Evolutionary conservation across 2,113 vertebrate species (phyloP), one percentile per base, ranked within the genome.

Genomic region (Cyanoramphus novaezelandiae): DNA sequence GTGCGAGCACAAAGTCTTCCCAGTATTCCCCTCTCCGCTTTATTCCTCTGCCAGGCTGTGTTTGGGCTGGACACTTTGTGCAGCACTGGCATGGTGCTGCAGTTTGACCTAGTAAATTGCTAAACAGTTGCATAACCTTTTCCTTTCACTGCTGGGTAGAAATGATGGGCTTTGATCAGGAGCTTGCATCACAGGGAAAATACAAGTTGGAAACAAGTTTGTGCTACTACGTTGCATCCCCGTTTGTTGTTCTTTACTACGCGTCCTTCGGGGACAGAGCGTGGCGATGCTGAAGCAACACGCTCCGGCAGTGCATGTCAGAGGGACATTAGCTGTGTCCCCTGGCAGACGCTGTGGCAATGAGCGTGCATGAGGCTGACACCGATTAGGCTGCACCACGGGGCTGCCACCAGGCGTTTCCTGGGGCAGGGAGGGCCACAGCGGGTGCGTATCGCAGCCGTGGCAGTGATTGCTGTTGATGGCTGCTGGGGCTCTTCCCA

Each of bases 401-500:
- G 75, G 86, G 67, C 85, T 90, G 82, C 59, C 49, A 10, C 47
- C 64, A 37, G 59, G 76, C 59, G 0, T 44, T 90, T 82, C 79
- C 79, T 43, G 7, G 23, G 7, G 82, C 92, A 74, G 41, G 0
- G 1, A 65, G 55, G 78, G 62, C 84, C 1, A 1, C 28, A 6
- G 72, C 31, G 37, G 47, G 5, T 44, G 53, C 21, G 6, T 35
- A 49, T 65, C 91, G 46, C 68, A 23, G 79, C 68, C 21, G 53
- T 8, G 0, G 47, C 68, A 20, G 41, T 49, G 94, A 90, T 94
- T 78, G 80, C 80, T 90, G 0, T 82, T 88, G 92, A 95, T 77
- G 88, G 92, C 50, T 97, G 86, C 86, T 94, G 95, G 88, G 92
- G 80, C 86, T 81, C 50, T 95, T 96, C 86, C 95, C 86, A 78